Evolutionary conservation across 2,888 invertebrate genomes (phyloP).

Genomic region (Lycocerus yunnanus): DNA sequence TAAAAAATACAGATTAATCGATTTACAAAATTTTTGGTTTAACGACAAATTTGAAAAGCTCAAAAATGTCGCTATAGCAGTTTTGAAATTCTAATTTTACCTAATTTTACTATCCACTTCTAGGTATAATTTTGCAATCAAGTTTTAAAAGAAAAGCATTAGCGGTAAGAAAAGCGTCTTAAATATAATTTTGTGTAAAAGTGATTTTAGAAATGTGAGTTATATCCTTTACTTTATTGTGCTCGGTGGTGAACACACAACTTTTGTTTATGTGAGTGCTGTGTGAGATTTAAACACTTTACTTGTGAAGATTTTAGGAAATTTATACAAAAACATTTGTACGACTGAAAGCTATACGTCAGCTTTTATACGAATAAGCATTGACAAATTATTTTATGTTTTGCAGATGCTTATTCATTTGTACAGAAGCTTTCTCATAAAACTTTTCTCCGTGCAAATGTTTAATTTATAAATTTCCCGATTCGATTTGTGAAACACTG

Average conservation of each 20-base stretch:
- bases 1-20: conserved; percentile 8
- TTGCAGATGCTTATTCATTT: no score
- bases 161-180: background rate
- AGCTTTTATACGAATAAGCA: no score
- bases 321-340: no score
- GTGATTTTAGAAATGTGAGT: background rate
- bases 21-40: background rate
- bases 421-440: no score
- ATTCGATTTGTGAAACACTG: background rate
- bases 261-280: background rate
- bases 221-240: background rate
- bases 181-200: background rate
- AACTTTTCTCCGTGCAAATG: no score
- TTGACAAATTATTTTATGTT: no score
- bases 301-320: no score
- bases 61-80: background rate
- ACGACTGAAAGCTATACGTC: no score
- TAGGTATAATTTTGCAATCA: background rate
- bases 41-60: background rate
- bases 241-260: background rate
- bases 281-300: background rate
- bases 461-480: no score
- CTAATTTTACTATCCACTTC: background rate
- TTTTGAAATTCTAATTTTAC: background rate
- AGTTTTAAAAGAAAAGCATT: background rate